phyloP scores from a whole-genome alignment of 2,888 invertebrate species.

The Sarcophaga rosellei region DNA sequence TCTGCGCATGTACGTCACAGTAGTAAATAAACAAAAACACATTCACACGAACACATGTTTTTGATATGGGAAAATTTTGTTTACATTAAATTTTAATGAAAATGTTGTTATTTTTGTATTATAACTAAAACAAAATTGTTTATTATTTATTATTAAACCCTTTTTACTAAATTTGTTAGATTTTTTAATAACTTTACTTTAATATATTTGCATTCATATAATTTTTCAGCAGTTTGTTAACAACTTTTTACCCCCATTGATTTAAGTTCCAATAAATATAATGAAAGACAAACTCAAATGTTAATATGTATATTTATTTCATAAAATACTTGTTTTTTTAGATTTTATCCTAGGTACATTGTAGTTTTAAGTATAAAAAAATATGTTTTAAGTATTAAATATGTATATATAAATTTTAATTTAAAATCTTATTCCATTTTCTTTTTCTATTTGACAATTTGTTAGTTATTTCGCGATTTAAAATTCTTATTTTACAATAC shows the following conservation, averaged over 20 bases:
- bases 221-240: neutral
- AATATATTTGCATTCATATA: neutral
- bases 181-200: neutral
- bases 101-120: no score
- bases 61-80: no score
- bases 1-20: constrained; percentile 6
- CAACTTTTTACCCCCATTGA: no score
- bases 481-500: neutral
- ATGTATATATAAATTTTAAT: neutral
- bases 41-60: no score
- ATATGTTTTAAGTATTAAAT: neutral
- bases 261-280: no score
- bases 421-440: neutral
- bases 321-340: no score
- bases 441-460: neutral
- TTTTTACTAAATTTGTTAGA: neutral
- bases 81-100: neutral
- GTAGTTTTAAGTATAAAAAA: no score
- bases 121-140: neutral
- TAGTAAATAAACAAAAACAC: no score
- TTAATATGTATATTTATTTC: neutral
- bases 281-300: no score
- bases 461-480: neutral
- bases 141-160: neutral
- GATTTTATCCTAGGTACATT: no score